Evolutionary conservation across 2,113 vertebrate species (phyloP).

Genomic region (Halichoeres trimaculatus): DNA sequence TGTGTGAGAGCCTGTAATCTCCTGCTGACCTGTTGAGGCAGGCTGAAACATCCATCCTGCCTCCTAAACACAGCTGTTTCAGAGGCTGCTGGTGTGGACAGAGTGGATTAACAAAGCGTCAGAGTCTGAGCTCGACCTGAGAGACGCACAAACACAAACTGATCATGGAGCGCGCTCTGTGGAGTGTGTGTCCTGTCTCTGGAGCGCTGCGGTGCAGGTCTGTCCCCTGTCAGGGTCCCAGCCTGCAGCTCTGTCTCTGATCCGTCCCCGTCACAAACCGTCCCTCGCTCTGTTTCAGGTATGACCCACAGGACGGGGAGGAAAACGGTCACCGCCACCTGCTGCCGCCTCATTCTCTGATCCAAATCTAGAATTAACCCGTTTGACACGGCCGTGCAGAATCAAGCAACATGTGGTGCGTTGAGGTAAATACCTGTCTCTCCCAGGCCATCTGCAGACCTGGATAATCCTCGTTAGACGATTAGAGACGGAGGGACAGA

Average conservation of each 20-base stretch:
- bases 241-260: too few species aligned
- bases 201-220: too few species aligned
- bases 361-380: conserved; percentile 5
- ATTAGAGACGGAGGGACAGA: conserved; percentile 56
- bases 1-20: conserved; percentile 30
- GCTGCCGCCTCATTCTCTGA: conserved; percentile 18
- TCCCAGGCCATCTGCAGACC: conserved; percentile 75
- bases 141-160: too few species aligned
- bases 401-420: conserved; percentile 39
- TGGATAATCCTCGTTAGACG: conserved; percentile 76
- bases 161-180: too few species aligned
- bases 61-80: conserved; percentile 47
- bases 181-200: too few species aligned
- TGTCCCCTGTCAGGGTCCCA: too few species aligned
- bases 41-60: conserved; percentile 53
- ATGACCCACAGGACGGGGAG: too few species aligned
- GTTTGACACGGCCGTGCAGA: conserved; percentile 22
- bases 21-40: conserved; percentile 52
- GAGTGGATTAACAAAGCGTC: neutral
- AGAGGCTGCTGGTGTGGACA: neutral
- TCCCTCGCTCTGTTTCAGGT: too few species aligned
- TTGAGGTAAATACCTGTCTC: conserved; percentile 59
- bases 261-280: too few species aligned
- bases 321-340: neutral
- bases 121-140: neutral